Percentiles rank a stretch among this genome's conserved stretches.
Conservation (phyloP, 1,140 invertebrate genomes). For the Dendroctonus ponderosae region DNA sequence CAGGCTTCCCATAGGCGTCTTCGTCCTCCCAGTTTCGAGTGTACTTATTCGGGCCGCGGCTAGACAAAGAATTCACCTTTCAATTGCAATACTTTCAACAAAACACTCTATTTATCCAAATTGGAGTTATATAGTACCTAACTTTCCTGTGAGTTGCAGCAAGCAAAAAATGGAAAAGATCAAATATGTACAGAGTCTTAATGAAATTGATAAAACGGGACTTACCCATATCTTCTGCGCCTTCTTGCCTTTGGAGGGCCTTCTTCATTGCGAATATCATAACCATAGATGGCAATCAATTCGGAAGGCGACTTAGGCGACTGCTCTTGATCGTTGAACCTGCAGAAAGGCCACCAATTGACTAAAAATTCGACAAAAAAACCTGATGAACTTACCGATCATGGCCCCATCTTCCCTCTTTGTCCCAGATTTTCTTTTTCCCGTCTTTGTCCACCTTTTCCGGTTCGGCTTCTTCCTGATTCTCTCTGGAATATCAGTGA, state of each 20-base stretch:
- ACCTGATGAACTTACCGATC: slow-evolving; percentile 58
- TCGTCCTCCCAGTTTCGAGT: slow-evolving; percentile 90
- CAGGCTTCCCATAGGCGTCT: slow-evolving; percentile 70
- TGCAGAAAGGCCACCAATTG: neutral
- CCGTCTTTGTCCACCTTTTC: slow-evolving; percentile 50
- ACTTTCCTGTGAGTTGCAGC: neutral
- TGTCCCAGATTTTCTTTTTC: slow-evolving; percentile 63
- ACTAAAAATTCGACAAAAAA: neutral
- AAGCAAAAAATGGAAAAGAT: too few species aligned
- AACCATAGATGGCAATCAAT: slow-evolving; percentile 85
- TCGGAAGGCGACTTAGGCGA: slow-evolving; percentile 86
- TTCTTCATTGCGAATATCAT: slow-evolving; percentile 92
- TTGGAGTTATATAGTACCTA: neutral
- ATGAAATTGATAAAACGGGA: slow-evolving; percentile 12
- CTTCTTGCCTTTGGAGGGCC: slow-evolving; percentile 83
- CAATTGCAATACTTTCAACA: neutral
- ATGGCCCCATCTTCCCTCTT: slow-evolving; percentile 81
- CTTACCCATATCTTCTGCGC: slow-evolving; percentile 79
- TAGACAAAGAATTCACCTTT: slow-evolving; percentile 46
- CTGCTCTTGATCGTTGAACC: slow-evolving; percentile 76
- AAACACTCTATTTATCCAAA: too few species aligned
- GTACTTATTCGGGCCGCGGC: slow-evolving; percentile 87
- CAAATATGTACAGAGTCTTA: slow-evolving; percentile 1
- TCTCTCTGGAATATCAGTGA: slow-evolving; percentile 32
- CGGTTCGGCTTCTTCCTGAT: slow-evolving; percentile 50